phyloP scores from a whole-genome alignment of 2,113 vertebrate genomes.

The Abramis brama region DNA sequence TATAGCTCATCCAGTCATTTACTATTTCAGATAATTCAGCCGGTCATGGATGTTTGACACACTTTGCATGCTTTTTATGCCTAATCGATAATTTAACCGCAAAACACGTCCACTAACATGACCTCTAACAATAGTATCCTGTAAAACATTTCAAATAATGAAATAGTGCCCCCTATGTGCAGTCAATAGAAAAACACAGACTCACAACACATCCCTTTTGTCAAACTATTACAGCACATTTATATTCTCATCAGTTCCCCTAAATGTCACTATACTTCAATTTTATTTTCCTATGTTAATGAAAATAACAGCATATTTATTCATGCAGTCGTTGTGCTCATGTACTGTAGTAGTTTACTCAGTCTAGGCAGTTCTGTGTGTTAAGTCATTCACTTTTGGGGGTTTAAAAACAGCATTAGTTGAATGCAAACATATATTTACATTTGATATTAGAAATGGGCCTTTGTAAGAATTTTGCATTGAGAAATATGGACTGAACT shows the following conservation, averaged over 20 bases:
- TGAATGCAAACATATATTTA: not conserved
- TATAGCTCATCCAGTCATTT: not conserved
- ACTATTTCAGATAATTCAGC: not conserved
- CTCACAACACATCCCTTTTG: not conserved
- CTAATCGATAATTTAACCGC: not conserved
- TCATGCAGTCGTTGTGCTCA: not conserved
- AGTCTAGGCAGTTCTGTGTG: not conserved
- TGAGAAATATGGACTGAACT: not conserved
- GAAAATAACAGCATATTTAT: not conserved
- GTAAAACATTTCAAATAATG: not conserved
- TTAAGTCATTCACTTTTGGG: not conserved
- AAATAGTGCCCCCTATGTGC: not conserved
- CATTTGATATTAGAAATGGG: not conserved
- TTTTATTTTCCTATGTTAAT: not conserved
- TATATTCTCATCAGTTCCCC: not conserved
- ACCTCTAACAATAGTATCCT: not conserved
- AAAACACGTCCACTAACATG: not conserved
- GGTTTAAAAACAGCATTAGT: not conserved
- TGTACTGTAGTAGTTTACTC: no score
- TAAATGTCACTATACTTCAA: not conserved
- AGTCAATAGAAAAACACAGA: not conserved
- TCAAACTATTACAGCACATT: not conserved
- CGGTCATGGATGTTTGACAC: not conserved
- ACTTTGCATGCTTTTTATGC: not conserved
- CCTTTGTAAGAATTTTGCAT: not conserved